Conservation (phyloP, 2,888 invertebrate genomes). For the Andrena hattorfiana region DNA sequence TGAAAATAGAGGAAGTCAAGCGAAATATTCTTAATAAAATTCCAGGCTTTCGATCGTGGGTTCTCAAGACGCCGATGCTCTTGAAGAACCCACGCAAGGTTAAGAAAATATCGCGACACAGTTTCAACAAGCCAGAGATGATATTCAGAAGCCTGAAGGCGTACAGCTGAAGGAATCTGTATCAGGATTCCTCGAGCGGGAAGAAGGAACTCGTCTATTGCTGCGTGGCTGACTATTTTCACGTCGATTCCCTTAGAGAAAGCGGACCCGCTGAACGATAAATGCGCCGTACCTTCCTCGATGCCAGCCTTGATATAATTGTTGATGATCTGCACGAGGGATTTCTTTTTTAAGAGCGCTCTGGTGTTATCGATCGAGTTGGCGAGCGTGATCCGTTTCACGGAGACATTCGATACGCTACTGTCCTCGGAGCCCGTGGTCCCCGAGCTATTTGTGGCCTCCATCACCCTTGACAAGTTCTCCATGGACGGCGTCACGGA, state of each 20-base stretch:
- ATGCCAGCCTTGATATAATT: constrained; percentile 76
- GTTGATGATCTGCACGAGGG: constrained; percentile 75
- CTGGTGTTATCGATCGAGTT: constrained; percentile 52
- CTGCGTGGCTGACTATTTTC: background rate
- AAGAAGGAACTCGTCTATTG: background rate
- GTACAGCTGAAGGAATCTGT: no score
- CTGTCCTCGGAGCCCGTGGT: constrained; percentile 51
- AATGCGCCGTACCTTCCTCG: constrained; percentile 70
- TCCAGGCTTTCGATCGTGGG: no score
- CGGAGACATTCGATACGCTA: constrained; percentile 56
- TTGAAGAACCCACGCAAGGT: no score
- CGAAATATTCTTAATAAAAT: no score
- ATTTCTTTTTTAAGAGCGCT: constrained; percentile 63
- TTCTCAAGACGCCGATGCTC: no score
- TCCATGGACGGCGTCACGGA: constrained; percentile 54
- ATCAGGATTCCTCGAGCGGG: no score
- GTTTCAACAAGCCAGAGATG: no score
- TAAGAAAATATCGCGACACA: no score
- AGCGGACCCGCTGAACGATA: background rate
- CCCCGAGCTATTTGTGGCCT: constrained; percentile 48
- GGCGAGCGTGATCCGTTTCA: constrained; percentile 39
- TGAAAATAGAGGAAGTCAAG: no score
- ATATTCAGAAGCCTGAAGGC: no score
- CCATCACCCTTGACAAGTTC: constrained; percentile 50
- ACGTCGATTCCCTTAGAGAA: background rate